phyloP scores from a whole-genome alignment of 2,113 vertebrate genomes.

The Oncorhynchus keta region DNA sequence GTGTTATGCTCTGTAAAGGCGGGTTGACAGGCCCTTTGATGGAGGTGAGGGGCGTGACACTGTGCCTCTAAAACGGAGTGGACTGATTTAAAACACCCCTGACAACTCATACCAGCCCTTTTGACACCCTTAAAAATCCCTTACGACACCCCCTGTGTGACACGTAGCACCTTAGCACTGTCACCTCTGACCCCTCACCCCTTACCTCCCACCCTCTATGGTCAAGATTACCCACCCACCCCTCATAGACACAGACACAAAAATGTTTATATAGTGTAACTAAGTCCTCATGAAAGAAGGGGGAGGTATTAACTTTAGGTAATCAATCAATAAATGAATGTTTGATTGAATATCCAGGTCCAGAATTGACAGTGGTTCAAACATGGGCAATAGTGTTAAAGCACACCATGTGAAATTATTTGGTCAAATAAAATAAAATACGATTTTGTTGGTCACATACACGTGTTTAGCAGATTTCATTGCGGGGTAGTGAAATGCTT shows the following conservation, averaged over 20 bases:
- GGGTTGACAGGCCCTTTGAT: constrained; percentile 58
- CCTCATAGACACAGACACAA: no score
- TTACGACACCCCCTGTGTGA: constrained; percentile 12
- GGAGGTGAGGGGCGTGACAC: constrained; percentile 33
- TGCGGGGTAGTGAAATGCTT: no score
- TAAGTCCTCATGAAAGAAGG: background rate
- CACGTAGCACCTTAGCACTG: constrained; percentile 37
- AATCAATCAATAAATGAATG: background rate
- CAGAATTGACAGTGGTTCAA: background rate
- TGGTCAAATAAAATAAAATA: no score
- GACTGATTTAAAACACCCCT: constrained; percentile 23
- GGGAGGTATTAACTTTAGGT: background rate
- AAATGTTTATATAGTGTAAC: background rate
- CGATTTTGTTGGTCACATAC: no score
- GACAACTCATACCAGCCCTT: constrained; percentile 12
- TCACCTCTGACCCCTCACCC: constrained; percentile 17
- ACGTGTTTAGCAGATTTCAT: no score
- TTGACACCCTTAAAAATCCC: constrained; percentile 37
- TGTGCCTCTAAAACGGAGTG: constrained; percentile 7
- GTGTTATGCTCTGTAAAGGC: constrained; percentile 20
- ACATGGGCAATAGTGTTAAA: constrained; percentile 37
- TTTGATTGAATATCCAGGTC: background rate
- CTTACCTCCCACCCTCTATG: background rate
- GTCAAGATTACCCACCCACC: background rate
- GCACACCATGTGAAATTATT: no score